Conservation (phyloP, 2,888 invertebrate species). For the Masnerella sp. region DNA sequence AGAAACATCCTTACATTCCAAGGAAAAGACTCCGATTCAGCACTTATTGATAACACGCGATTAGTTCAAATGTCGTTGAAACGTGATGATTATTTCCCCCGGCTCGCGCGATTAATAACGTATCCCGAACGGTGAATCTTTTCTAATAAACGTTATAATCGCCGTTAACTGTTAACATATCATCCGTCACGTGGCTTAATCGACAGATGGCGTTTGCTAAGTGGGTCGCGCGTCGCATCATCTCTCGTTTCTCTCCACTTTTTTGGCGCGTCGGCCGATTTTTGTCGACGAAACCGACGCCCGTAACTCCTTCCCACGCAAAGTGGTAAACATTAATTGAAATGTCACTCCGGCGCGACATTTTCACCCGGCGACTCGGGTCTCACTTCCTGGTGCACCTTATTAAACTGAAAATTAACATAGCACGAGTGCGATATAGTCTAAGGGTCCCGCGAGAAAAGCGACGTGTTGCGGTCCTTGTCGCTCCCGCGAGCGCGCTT, state of each 20-base stretch:
- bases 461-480: constrained; percentile 49
- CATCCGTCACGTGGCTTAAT: constrained; percentile 31
- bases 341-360: constrained; percentile 73
- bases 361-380: constrained; percentile 67
- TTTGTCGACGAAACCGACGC: constrained; percentile 26
- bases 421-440: constrained; percentile 69
- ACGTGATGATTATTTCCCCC: constrained; percentile 31
- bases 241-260: constrained; percentile 18
- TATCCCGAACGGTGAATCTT: constrained; percentile 21
- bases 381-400: constrained; percentile 74
- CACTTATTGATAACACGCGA: background rate
- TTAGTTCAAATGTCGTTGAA: constrained; percentile 13
- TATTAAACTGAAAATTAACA: constrained; percentile 76
- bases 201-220: constrained; percentile 38
- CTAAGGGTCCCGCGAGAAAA: constrained; percentile 59
- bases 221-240: constrained; percentile 23
- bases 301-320: constrained; percentile 69
- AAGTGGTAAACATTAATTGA: constrained; percentile 73
- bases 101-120: constrained; percentile 36
- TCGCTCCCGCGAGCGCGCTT: constrained; percentile 60
- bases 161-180: constrained; percentile 38
- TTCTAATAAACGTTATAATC: constrained; percentile 34
- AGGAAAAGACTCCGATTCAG: background rate
- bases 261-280: constrained; percentile 20
- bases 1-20: too few species aligned